Percentiles rank a stretch among this genome's conserved stretches.
phyloP scores from a whole-genome alignment of 2,888 invertebrate species.

The Dicyrtomina minuta region DNA sequence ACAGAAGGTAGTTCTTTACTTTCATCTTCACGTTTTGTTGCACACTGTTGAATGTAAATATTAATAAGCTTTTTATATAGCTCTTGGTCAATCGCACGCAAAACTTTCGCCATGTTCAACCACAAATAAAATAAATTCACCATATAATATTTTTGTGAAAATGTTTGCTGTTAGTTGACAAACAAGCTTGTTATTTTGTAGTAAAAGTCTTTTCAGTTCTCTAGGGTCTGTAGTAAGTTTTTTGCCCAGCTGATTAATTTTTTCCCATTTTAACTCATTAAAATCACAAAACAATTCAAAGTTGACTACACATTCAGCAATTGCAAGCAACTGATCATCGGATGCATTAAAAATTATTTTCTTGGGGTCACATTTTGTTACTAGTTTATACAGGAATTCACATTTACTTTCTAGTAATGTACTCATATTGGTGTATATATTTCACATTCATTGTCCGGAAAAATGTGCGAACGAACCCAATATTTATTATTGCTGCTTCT shows the following conservation, averaged over 20 bases:
- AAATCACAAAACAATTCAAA: background rate
- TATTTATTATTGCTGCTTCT: background rate
- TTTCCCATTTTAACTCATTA: too few species aligned
- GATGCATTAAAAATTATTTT: background rate
- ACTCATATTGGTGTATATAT: background rate
- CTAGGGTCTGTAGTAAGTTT: too few species aligned
- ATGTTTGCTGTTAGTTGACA: background rate
- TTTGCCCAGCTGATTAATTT: background rate
- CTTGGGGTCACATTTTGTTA: background rate
- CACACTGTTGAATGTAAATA: background rate
- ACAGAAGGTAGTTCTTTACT: background rate
- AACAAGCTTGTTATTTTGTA: background rate
- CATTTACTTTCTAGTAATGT: background rate
- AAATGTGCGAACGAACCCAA: background rate
- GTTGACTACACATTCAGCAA: background rate
- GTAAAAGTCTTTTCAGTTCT: too few species aligned
- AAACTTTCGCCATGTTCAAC: background rate
- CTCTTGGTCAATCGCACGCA: background rate
- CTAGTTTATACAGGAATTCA: background rate
- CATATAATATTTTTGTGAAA: too few species aligned
- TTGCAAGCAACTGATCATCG: background rate
- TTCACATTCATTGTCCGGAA: background rate
- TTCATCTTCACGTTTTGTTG: background rate
- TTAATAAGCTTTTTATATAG: background rate
- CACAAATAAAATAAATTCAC: background rate